These are phyloP conservation scores for Eristalis tenax DNA, from an alignment of 2,888 invertebrate species.

Conservation along the genomic window DNA sequence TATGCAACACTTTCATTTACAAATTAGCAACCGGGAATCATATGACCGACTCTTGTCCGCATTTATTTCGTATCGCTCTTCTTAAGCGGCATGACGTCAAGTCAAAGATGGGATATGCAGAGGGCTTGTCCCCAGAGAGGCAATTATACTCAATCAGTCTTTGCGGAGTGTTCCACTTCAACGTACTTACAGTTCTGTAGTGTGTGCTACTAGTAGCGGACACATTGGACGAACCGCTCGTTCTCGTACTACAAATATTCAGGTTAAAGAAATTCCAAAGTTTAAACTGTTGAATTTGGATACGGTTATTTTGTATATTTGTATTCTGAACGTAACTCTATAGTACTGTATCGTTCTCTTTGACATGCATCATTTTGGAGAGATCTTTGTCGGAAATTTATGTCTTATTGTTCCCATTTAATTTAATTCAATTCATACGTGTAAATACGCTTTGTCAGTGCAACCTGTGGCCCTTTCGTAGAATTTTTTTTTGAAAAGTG, in stretches of 20 bases:
- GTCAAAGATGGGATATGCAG: conserved; percentile 27
- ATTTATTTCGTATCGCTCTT: conserved; percentile 26
- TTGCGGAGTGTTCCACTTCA: conserved; percentile 39
- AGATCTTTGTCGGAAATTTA: not conserved
- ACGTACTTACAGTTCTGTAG: conserved; percentile 35
- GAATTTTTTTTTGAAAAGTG: not conserved
- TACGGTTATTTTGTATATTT: not conserved
- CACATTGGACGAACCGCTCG: not conserved
- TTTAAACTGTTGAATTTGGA: not conserved
- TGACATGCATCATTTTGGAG: not conserved
- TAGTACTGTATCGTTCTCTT: not conserved
- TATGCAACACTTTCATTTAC: conserved; percentile 70
- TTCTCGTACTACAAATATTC: not conserved
- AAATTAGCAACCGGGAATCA: conserved; percentile 55
- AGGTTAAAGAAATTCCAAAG: conserved; percentile 12
- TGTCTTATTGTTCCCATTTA: not conserved
- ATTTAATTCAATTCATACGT: not conserved
- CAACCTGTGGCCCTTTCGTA: not conserved
- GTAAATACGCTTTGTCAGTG: not conserved
- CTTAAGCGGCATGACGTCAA: conserved; percentile 17
- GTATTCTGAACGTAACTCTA: not conserved
- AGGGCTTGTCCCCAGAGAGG: conserved; percentile 53
- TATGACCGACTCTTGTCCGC: conserved; percentile 39
- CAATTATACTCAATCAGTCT: conserved; percentile 67
- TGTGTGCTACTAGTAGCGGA: conserved; percentile 7